Percentiles rank a stretch among this genome's conserved stretches.
These are phyloP conservation scores for Emberiza fucata DNA, from an alignment of 2,113 vertebrate species.

Conservation along the genomic window DNA sequence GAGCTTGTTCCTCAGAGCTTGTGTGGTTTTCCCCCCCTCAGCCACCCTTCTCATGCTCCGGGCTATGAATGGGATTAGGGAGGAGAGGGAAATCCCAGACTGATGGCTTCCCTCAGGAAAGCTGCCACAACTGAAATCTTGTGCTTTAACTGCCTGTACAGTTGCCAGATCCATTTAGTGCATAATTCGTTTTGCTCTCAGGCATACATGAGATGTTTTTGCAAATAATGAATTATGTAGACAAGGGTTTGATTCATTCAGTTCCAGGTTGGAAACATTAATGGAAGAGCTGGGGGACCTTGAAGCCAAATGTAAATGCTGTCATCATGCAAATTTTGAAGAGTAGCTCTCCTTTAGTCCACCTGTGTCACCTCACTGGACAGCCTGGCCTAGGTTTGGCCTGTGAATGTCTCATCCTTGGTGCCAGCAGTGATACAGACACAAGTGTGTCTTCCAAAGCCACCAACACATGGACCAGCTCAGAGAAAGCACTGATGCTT, in stretches of 20 bases:
- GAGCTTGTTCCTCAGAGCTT: not conserved
- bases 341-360: not conserved
- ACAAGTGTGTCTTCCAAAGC: accelerated
- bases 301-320: not conserved
- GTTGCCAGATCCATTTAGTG: not conserved
- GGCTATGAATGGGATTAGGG: not conserved
- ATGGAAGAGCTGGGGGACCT: not conserved
- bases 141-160: not conserved
- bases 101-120: not conserved
- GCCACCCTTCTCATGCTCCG: not conserved
- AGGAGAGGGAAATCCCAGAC: not conserved
- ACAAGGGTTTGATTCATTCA: not conserved
- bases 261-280: not conserved
- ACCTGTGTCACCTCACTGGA: not conserved
- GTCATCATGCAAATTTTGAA: not conserved
- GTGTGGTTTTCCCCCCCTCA: not conserved
- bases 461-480: accelerated
- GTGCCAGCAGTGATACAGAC: not conserved
- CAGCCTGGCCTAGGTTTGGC: not conserved
- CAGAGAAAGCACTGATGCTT: not conserved
- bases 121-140: not conserved
- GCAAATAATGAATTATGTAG: not conserved
- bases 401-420: not conserved
- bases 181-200: not conserved
- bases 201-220: not conserved